These are phyloP conservation scores for Carposina sasakii DNA, from an alignment of 1,140 invertebrate genomes.

Conservation along the genomic window DNA sequence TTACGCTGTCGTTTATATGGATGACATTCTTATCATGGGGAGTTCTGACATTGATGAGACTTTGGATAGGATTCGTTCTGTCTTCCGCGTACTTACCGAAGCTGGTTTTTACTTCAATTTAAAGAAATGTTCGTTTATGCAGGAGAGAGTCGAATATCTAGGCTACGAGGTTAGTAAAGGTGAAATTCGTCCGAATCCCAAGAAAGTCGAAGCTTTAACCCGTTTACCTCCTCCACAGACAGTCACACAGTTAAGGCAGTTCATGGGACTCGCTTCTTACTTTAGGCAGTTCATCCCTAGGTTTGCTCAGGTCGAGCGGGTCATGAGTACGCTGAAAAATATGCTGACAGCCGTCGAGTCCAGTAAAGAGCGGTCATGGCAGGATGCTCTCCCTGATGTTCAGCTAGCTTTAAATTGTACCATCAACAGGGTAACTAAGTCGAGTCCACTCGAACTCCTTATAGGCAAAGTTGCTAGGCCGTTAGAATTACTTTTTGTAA, in stretches of 20 bases:
- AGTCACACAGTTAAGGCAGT: constrained; percentile 20
- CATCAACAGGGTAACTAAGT: constrained; percentile 20
- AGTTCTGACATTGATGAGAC: too few relatives aligned
- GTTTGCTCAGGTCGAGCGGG: constrained; percentile 11
- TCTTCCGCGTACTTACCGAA: too few relatives aligned
- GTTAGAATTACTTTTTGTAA: constrained; percentile 18
- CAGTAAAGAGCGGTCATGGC: constrained; percentile 18
- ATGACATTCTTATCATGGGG: too few relatives aligned
- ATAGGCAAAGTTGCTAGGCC: constrained; percentile 35
- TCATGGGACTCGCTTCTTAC: too few relatives aligned
- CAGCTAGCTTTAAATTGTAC: constrained; percentile 33
- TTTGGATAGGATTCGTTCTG: too few relatives aligned
- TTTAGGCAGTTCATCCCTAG: too few relatives aligned
- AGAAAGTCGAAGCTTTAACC: not conserved
- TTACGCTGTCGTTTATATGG: too few relatives aligned
- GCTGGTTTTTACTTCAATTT: too few relatives aligned
- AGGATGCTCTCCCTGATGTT: constrained; percentile 27
- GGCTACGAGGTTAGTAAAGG: too few relatives aligned
- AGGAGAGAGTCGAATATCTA: too few relatives aligned
- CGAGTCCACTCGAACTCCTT: constrained; percentile 29
- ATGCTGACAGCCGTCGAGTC: constrained; percentile 26
- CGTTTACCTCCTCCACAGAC: constrained; percentile 21
- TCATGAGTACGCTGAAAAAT: constrained; percentile 17
- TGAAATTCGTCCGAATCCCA: too few relatives aligned
- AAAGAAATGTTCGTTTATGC: too few relatives aligned